Conservation (phyloP, 2,888 invertebrate species). For the Pardosa pseudoannulata region DNA sequence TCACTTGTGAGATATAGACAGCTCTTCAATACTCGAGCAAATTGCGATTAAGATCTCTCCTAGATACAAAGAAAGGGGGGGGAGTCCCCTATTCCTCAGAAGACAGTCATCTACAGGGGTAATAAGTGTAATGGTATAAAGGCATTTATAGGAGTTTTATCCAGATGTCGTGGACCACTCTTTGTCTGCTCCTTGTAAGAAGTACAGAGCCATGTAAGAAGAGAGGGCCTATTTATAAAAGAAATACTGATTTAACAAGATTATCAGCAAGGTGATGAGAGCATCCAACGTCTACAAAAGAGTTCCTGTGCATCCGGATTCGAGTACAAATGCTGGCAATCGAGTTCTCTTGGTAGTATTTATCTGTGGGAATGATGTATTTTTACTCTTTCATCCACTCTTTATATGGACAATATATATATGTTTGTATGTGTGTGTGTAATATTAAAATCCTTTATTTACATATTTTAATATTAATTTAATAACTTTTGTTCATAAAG, state of each 20-base stretch:
- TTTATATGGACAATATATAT: too few relatives aligned
- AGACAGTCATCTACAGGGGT: neutral
- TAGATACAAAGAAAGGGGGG: neutral
- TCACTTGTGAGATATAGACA: neutral
- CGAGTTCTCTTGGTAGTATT: too few relatives aligned
- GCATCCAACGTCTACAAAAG: neutral
- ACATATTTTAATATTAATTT: too few relatives aligned
- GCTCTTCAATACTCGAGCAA: neutral
- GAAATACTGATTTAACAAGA: constrained; percentile 62
- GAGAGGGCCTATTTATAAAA: constrained; percentile 32
- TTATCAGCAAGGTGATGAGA: constrained; percentile 45
- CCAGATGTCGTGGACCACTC: neutral
- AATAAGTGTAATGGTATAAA: constrained; percentile 7
- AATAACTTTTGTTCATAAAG: too few relatives aligned
- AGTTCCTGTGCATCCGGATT: neutral
- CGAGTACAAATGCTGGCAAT: too few relatives aligned
- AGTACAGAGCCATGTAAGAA: neutral
- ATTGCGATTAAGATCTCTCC: constrained; percentile 2
- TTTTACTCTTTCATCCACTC: too few relatives aligned
- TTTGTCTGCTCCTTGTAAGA: neutral
- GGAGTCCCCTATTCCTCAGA: neutral
- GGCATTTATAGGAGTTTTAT: neutral
- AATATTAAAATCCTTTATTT: too few relatives aligned
- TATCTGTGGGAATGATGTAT: too few relatives aligned
- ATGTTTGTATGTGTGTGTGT: too few relatives aligned